Conservation (phyloP, 2,113 vertebrate species). For the Coptodon bakossiorum region DNA sequence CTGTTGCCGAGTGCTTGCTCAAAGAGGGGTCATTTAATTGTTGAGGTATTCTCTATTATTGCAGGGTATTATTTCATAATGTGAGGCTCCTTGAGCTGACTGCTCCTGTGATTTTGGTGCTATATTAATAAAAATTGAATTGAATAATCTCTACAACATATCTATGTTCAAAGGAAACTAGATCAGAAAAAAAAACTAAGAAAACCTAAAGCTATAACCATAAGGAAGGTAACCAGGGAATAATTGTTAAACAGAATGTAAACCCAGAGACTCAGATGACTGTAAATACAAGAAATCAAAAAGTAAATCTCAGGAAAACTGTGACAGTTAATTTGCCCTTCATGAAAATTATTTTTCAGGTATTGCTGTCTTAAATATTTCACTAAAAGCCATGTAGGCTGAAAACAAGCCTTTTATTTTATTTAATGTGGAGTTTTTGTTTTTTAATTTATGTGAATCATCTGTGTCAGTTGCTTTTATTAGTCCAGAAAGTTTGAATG, state of each 20-base stretch:
- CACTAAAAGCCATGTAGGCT: not conserved
- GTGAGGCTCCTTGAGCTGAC: not conserved
- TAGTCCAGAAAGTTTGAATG: not conserved
- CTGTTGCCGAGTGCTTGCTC: rapidly evolving
- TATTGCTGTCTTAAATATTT: not conserved
- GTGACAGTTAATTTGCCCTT: not conserved
- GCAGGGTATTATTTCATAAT: not conserved
- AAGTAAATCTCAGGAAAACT: not conserved
- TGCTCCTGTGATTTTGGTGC: not conserved
- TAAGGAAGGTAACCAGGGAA: not conserved
- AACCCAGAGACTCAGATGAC: not conserved
- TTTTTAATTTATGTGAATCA: not conserved
- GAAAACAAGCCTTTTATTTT: not conserved
- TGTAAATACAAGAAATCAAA: not conserved
- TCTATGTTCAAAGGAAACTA: not conserved
- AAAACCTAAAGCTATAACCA: not conserved
- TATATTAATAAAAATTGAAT: not conserved
- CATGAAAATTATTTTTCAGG: not conserved
- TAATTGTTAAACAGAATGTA: not conserved
- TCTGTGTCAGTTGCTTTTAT: not conserved
- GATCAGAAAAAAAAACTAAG: not conserved
- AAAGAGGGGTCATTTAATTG: rapidly evolving
- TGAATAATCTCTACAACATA: not conserved
- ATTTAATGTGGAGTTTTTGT: not conserved
- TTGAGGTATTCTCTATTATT: not conserved